Conservation (phyloP, 2,888 invertebrate genomes). For the Leuctra nigra region DNA sequence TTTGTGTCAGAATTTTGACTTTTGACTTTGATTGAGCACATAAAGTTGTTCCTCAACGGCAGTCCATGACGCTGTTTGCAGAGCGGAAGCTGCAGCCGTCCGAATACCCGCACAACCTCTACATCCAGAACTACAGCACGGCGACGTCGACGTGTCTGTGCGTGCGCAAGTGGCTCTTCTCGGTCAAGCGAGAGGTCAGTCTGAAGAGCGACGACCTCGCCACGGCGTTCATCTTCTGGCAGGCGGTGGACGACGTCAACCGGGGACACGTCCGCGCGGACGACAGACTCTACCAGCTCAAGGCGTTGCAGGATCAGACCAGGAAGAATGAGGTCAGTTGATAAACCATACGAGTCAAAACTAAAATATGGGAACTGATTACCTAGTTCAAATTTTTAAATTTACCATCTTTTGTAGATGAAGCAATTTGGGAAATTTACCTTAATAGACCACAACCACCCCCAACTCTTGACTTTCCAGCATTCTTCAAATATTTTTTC, state of each 20-base stretch:
- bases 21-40: too few species aligned
- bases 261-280: conserved; percentile 85
- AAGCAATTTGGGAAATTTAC: too few species aligned
- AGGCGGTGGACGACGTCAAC: conserved; percentile 94
- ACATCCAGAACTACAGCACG: conserved; percentile 98
- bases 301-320: conserved; percentile 86
- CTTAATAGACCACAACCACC: too few species aligned
- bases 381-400: too few species aligned
- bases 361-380: too few species aligned
- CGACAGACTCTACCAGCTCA: conserved; percentile 90
- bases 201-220: conserved; percentile 61
- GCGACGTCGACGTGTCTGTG: conserved; percentile 92
- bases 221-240: conserved; percentile 81
- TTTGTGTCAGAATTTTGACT: too few species aligned
- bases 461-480: too few species aligned
- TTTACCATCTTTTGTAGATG: too few species aligned
- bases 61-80: too few species aligned
- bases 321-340: conserved; percentile 72
- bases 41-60: too few species aligned
- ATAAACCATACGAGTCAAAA: too few species aligned
- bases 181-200: conserved; percentile 59
- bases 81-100: conserved; percentile 88
- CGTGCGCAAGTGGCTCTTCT: conserved; percentile 83
- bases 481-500: too few species aligned
- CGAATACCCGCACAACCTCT: conserved; percentile 95